phyloP scores from a whole-genome alignment of 1,140 invertebrate species.

The Heliconius hermathena region DNA sequence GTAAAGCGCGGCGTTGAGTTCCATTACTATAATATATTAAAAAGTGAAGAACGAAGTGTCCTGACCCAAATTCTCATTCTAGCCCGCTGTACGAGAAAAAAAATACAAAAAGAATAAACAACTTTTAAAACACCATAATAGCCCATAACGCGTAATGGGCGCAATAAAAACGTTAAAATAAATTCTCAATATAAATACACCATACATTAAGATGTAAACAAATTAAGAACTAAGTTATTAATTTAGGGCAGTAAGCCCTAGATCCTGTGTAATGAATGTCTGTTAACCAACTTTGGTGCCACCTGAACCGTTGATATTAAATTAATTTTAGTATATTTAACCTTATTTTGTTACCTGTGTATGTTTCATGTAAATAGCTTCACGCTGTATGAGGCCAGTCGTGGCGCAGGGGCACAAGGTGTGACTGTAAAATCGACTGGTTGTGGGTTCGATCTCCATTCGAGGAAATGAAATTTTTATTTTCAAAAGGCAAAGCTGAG shows the following conservation, averaged over 20 bases:
- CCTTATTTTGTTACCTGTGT: background rate
- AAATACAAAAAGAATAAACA: background rate
- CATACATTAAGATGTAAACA: constrained; percentile 36
- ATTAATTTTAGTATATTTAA: constrained; percentile 21
- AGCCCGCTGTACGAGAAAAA: no score
- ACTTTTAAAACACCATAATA: constrained; percentile 18
- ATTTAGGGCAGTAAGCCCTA: constrained; percentile 37
- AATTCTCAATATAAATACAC: constrained; percentile 31
- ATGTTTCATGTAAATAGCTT: no score
- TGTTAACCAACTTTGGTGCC: constrained; percentile 32
- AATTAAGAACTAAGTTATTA: constrained; percentile 35
- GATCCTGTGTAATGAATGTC: constrained; percentile 36
- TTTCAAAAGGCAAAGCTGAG: no score
- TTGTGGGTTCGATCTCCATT: no score
- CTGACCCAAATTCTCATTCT: no score
- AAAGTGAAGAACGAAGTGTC: no score
- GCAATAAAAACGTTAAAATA: constrained; percentile 23
- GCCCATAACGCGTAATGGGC: constrained; percentile 25
- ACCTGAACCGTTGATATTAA: constrained; percentile 35
- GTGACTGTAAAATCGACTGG: no score
- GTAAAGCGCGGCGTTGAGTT: no score
- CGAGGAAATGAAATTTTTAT: no score
- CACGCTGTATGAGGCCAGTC: no score
- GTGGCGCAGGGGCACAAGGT: no score
- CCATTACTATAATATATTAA: no score